Percentiles rank a stretch among this genome's conserved stretches.
Conservation (phyloP, 2,797 vertebrate genomes). For the Hippocampus kuda region DNA sequence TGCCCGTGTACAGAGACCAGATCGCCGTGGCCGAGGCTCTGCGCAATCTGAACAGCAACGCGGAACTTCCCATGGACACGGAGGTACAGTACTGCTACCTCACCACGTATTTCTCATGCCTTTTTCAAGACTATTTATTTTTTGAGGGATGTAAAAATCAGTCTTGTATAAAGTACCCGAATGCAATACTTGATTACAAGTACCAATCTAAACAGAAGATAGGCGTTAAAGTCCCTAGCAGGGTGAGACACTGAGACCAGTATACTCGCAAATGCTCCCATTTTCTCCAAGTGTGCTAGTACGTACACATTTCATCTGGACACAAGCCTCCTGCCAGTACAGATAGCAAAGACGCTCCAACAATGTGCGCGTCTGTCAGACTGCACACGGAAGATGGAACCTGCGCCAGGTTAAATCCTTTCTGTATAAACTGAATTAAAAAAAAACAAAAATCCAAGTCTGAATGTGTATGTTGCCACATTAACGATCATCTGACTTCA, state of each 20-base stretch:
- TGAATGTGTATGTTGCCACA: too few species aligned
- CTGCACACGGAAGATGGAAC: neutral
- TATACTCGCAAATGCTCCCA: too few species aligned
- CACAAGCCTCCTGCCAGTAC: too few species aligned
- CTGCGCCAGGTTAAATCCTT: too few species aligned
- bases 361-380: neutral
- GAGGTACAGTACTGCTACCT: slow-evolving; percentile 49
- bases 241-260: too few species aligned
- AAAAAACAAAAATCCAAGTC: too few species aligned
- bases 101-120: neutral
- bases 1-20: slow-evolving; percentile 73
- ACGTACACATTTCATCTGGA: too few species aligned
- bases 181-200: neutral
- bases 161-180: neutral
- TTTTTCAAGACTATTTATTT: neutral
- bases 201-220: neutral
- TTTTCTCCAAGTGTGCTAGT: too few species aligned
- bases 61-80: slow-evolving; percentile 65
- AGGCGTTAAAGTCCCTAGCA: too few species aligned
- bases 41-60: slow-evolving; percentile 45
- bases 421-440: too few species aligned
- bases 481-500: too few species aligned
- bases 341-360: too few species aligned
- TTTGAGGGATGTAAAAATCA: neutral
- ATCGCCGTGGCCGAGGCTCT: slow-evolving; percentile 59